Evolutionary conservation across 2,113 vertebrate species (phyloP), one percentile per base, ranked within the genome.

Genomic region (Cephalopterus ornatus): DNA sequence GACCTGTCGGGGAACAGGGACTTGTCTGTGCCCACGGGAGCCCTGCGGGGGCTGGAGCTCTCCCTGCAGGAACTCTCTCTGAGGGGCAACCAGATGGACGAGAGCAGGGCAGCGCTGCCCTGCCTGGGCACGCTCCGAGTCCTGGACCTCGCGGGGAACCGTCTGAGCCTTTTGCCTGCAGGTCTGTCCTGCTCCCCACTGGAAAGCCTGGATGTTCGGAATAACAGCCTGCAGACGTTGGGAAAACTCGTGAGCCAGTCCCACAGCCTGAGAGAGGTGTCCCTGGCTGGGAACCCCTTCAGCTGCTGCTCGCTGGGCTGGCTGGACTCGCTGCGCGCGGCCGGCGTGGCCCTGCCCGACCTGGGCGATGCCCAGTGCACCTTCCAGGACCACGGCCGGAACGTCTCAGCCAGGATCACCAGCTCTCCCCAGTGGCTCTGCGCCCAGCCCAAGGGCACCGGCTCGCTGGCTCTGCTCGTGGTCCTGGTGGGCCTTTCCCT

Each of bases 301-400:
- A 96, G 97, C 83, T 99, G 98, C n/a, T 98, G 99, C 67, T 95
- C 97, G 1, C 96, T 97, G 73, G 79, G 32, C 37, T 99, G 98
- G 98, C 86, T 98, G 91, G 95, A 79, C 27, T 2, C 21, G 39
- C 87, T 99, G 42, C 94, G 52, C 3, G 93, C 79, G 8, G 85
- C 87, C 1, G 77, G 80, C 1, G 94, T 98, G 62, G 93, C 76
- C 6, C 47, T 99, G 75, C 88, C 47, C 12, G 98, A 99, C 86
- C 89, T 98, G n/a, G 71, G 46, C 3, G 35, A 92, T 33, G 59
- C 97, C 13, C 37, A 71, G 4, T 99, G 98, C 28, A 23, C 96
- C n/a, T 96, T 97, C 62, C 65, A 14, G 33, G 81, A 68, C 3
- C 61, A 35, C 9, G 58, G 89, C 33, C 62, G 55, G 53, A 95